phyloP scores from a whole-genome alignment of 2,113 vertebrate genomes.

The Sceloporus undulatus region DNA sequence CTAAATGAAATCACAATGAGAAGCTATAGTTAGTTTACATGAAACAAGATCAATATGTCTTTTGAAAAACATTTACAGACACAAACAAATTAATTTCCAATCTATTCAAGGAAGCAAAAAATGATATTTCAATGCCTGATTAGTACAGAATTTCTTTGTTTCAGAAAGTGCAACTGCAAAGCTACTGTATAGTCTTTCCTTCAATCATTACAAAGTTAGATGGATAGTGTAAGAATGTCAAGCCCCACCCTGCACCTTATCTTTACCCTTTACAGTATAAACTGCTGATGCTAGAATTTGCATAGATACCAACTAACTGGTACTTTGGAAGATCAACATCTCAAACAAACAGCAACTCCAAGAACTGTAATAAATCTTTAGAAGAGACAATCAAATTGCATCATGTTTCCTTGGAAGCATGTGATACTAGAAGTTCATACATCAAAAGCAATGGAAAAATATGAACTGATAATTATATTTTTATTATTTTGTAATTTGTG shows the following conservation, averaged over 20 bases:
- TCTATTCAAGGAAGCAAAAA: constrained; percentile 39
- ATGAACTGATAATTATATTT: too few species aligned
- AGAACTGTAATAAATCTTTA: neutral
- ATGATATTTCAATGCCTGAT: constrained; percentile 27
- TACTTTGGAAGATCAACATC: neutral
- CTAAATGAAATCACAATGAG: too few species aligned
- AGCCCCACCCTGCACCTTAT: constrained; percentile 58
- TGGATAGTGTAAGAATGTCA: constrained; percentile 40
- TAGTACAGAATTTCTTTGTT: constrained; percentile 43
- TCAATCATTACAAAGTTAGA: constrained; percentile 71
- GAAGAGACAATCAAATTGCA: neutral
- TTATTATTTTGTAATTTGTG: too few species aligned
- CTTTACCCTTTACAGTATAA: constrained; percentile 63
- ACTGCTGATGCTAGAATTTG: constrained; percentile 64
- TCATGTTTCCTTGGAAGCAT: neutral
- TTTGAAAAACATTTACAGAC: neutral
- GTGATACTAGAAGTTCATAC: neutral
- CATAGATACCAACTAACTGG: constrained; percentile 42
- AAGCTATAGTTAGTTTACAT: neutral
- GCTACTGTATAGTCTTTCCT: constrained; percentile 40
- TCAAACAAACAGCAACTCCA: neutral
- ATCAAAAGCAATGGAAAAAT: neutral
- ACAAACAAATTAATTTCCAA: constrained; percentile 53
- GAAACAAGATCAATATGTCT: neutral
- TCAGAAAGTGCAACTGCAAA: constrained; percentile 55